These are phyloP conservation scores for Melieria picta DNA, from an alignment of 2,888 invertebrate genomes.

Conservation along the genomic window DNA sequence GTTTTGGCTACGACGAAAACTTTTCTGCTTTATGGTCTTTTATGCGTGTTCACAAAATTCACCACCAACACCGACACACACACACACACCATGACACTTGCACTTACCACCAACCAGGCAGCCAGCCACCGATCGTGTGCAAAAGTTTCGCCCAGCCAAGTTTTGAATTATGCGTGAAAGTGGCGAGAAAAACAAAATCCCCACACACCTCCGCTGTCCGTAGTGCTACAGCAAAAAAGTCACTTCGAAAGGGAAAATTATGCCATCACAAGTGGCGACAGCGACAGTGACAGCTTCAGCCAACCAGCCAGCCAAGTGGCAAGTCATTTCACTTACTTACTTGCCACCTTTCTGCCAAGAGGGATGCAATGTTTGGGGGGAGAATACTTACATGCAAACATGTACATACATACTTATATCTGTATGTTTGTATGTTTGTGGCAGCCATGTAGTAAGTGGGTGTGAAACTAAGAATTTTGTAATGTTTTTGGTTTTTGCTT, in stretches of 20 bases:
- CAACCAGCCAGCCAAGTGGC: not conserved
- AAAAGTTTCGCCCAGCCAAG: constrained; percentile 59
- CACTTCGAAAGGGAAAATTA: not conserved
- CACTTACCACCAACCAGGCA: no score
- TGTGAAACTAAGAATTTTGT: not conserved
- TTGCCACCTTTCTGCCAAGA: no score
- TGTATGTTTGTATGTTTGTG: not conserved
- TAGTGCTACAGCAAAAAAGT: not conserved
- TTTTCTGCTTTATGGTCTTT: no score
- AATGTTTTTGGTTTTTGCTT: no score
- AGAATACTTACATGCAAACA: not conserved
- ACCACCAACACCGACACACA: no score
- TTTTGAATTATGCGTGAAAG: constrained; percentile 64
- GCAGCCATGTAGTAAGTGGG: not conserved
- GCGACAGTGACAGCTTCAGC: constrained; percentile 1
- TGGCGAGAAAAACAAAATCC: constrained; percentile 46
- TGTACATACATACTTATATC: not conserved
- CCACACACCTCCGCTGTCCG: not conserved
- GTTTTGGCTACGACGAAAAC: no score
- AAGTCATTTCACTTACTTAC: no score
- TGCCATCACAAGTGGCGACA: not conserved
- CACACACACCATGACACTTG: no score
- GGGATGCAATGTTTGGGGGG: no score
- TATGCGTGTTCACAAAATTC: no score
- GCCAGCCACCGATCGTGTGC: constrained; percentile 44